Evolutionary conservation across 2,797 vertebrate genomes (phyloP).

Genomic region (Pseudotriccus pelzelni): DNA sequence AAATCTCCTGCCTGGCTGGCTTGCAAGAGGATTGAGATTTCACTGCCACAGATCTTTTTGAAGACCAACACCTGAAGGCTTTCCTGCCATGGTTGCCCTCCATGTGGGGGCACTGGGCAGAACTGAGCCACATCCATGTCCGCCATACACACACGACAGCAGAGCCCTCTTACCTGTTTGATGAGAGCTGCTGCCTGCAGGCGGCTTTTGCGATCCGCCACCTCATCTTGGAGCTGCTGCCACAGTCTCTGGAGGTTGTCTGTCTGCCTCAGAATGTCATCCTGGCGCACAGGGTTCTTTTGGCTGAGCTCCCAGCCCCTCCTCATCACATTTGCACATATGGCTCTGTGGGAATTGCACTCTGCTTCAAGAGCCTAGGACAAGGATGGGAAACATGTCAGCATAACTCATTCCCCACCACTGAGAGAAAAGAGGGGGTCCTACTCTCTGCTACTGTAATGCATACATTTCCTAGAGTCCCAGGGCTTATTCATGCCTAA

Average conservation of each 20-base stretch:
- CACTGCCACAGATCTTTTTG: background rate
- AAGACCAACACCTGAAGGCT: background rate
- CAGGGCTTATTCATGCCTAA: background rate
- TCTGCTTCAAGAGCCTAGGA: conserved; percentile 82
- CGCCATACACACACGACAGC: background rate
- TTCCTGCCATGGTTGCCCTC: background rate
- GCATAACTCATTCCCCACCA: background rate
- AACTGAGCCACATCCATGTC: background rate
- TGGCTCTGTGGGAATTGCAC: conserved; percentile 79
- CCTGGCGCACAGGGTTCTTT: conserved; percentile 48
- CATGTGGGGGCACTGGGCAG: background rate
- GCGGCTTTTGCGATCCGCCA: conserved; percentile 55
- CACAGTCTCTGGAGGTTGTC: conserved; percentile 80
- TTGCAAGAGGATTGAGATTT: background rate
- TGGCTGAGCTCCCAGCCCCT: conserved; percentile 80
- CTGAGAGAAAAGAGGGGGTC: background rate
- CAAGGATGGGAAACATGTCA: background rate
- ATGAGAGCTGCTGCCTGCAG: conserved; percentile 81
- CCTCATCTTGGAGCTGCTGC: conserved; percentile 79
- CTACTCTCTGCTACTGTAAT: background rate
- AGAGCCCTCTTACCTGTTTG: conserved; percentile 78
- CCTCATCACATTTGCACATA: conserved; percentile 75
- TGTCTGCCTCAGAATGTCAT: conserved; percentile 76
- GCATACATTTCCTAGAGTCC: background rate
- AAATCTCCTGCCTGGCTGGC: background rate